Evolutionary conservation across 1,140 invertebrate species (phyloP), one percentile per base, ranked within the genome.

Genomic region (Oryzaephilus surinamensis): DNA sequence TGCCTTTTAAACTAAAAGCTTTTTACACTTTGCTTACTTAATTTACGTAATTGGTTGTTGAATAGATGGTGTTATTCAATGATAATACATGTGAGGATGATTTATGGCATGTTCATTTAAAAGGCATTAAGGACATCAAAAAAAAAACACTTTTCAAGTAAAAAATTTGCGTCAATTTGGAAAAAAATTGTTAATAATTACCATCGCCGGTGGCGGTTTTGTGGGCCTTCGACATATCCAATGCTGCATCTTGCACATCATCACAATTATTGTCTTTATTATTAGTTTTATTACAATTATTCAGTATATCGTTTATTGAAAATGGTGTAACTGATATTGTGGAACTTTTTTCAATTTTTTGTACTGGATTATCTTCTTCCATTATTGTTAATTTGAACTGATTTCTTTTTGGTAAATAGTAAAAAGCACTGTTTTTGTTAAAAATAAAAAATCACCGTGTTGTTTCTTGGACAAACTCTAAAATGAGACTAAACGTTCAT

Each of bases 281-380:
- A 24, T 24, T 3, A 24, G 2, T 4, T 10, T 24, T 24, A 8
- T 24, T 24, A 24, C 11, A n/a, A 41, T 68, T 71, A 21, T 72
- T 83, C 35, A 83, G 61, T 54, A 83, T 84, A 46, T 83, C 80
- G 45, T 81, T 79, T 43, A 84, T 82, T 33, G 79, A 82, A 57
- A 84, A 84, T 10, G 80, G 79, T 6, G 79, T 84, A 12, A 63
- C 63, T 0, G 67, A 60, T n/a, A 58, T 56, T 24, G 57, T 31
- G 8, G 18, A 33, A 34, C 33, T 38, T 30, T 50, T 53, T 19
- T 48, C 46, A 10, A 27, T 24, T 33, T 51, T 55, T 4, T 18
- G 14, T n/a, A 28, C 34, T 8, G 32, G 43, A 31, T 24, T 37
- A 10, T 32, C 36, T 12, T 51, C 52, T 8, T 54, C 50, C 18